Evolutionary conservation across 2,113 vertebrate species (phyloP).

Genomic region (Prionailurus viverrinus): DNA sequence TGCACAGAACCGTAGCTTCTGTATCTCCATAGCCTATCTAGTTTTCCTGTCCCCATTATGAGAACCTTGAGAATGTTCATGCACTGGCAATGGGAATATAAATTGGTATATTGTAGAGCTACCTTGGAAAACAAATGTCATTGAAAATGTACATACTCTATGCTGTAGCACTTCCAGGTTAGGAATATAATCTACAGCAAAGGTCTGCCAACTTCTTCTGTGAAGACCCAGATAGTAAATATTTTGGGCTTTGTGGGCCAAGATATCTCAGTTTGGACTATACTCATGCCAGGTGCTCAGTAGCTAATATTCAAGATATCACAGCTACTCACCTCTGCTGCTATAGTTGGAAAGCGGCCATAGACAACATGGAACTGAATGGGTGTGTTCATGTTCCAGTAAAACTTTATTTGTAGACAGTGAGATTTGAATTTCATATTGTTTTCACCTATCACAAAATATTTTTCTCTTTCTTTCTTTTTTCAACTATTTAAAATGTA

Average conservation of each 20-base stretch:
- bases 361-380: background rate
- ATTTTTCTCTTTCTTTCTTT: background rate
- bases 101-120: background rate
- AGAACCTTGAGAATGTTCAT: background rate
- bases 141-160: background rate
- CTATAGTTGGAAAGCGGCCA: background rate
- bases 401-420: background rate
- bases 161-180: background rate
- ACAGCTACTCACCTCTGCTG: background rate
- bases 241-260: background rate
- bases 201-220: background rate
- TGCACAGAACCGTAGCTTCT: background rate
- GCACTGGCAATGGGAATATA: background rate
- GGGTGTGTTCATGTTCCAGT: background rate
- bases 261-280: background rate
- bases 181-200: background rate
- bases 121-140: background rate
- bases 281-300: too few relatives aligned
- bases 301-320: too few relatives aligned
- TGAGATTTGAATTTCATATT: background rate
- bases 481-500: background rate
- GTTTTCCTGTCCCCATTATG: background rate
- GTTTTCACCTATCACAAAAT: background rate
- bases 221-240: background rate
- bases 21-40: background rate